A percentile compares a stretch with the other conserved stretches of the same genome.
phyloP scores from a whole-genome alignment of 2,797 vertebrate genomes.

The Sylvia borin region DNA sequence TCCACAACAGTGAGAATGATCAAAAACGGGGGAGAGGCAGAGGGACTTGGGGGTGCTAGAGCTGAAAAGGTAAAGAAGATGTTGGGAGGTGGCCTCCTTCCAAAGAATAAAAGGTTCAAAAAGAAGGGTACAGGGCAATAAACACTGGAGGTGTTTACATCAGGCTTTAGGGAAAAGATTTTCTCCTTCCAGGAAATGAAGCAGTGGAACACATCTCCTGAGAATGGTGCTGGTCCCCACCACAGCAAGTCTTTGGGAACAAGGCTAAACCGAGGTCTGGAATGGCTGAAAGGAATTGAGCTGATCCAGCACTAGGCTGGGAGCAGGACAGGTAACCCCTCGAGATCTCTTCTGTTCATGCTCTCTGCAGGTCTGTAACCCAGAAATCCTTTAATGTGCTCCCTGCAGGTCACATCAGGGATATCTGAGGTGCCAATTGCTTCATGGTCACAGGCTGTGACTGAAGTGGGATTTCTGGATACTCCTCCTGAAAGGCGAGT shows the following conservation, averaged over 20 bases:
- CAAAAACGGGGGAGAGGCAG: neutral
- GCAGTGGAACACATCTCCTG: neutral
- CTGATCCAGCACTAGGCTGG: neutral
- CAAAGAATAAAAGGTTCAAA: neutral
- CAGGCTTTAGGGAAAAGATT: neutral
- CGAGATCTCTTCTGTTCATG: neutral
- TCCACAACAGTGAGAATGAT: neutral
- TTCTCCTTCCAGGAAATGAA: neutral
- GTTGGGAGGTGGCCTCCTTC: neutral
- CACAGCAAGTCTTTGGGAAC: neutral
- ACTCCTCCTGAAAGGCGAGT: neutral
- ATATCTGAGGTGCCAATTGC: rapidly evolving
- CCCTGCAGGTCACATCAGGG: neutral
- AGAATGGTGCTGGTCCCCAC: neutral
- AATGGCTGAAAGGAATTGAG: neutral
- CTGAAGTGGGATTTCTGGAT: neutral
- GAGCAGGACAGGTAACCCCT: neutral
- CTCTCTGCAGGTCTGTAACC: neutral
- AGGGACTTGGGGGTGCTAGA: neutral
- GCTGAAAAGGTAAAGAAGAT: neutral
- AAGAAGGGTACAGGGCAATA: neutral
- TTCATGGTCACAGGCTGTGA: neutral
- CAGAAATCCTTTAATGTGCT: neutral
- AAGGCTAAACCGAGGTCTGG: neutral
- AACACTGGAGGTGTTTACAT: neutral